Evolutionary conservation across 2,888 invertebrate species (phyloP).

Genomic region (Anoplius nigerrimus): DNA sequence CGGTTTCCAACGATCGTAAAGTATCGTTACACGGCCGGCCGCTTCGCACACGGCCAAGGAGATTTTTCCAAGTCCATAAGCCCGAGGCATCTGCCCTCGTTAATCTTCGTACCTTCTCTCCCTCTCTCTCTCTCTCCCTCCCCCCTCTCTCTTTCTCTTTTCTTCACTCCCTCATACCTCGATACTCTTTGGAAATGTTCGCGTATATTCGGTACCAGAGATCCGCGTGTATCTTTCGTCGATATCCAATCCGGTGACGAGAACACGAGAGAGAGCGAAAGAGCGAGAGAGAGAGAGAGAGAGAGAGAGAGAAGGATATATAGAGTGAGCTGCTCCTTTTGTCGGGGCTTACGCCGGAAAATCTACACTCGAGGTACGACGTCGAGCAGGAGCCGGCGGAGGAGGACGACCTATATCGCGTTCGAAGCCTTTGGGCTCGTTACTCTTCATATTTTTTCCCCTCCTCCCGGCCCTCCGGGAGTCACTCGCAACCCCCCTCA

Average conservation of each 20-base stretch:
- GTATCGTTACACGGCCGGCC: too few relatives aligned
- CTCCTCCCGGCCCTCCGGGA: too few relatives aligned
- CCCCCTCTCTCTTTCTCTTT: not conserved
- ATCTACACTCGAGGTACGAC: not conserved
- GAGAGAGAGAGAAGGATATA: conserved; percentile 6
- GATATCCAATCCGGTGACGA: not conserved
- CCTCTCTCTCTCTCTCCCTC: not conserved
- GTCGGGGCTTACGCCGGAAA: conserved; percentile 1
- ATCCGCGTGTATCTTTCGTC: not conserved
- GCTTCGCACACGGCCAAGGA: too few relatives aligned
- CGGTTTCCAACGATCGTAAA: too few relatives aligned
- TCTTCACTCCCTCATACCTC: not conserved
- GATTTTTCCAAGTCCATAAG: too few relatives aligned
- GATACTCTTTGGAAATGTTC: not conserved
- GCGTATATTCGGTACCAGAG: not conserved
- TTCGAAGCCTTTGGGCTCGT: too few relatives aligned
- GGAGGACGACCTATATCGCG: too few relatives aligned
- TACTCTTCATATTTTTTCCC: too few relatives aligned
- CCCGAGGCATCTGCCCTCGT: too few relatives aligned
- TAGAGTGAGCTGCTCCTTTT: conserved; percentile 6
- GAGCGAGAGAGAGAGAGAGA: conserved; percentile 2
- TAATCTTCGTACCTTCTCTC: too few relatives aligned
- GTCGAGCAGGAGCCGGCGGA: too few relatives aligned
- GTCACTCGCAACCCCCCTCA: too few relatives aligned
- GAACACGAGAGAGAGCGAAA: conserved; percentile 4